phyloP scores from a whole-genome alignment of 2,797 vertebrate species.

The Petrocephalus sullivani region DNA sequence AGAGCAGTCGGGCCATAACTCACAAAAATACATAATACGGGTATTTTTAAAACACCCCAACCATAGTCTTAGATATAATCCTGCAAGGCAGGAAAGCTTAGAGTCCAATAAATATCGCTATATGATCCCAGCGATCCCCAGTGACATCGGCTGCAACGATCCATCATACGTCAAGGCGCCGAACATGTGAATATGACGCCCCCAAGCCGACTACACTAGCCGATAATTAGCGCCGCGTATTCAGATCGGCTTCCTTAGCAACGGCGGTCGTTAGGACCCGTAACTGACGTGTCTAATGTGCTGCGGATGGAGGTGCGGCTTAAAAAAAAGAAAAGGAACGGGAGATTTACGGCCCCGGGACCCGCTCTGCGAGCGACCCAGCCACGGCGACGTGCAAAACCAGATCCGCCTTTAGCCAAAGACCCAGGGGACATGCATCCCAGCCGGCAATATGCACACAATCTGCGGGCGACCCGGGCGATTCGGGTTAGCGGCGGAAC shows the following conservation, averaged over 20 bases:
- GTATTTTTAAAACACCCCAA: neutral
- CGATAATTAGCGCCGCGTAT: constrained; percentile 32
- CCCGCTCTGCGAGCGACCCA: neutral
- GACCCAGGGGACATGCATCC: neutral
- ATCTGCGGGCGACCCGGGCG: neutral
- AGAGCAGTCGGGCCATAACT: constrained; percentile 46
- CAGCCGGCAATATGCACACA: neutral
- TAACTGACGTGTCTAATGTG: constrained; percentile 33
- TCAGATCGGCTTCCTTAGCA: constrained; percentile 60
- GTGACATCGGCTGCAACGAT: neutral
- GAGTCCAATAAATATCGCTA: neutral
- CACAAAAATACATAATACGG: neutral
- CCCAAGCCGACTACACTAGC: neutral
- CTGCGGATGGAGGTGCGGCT: constrained; percentile 44
- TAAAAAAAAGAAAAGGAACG: neutral
- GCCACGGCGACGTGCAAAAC: neutral
- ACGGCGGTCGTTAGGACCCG: constrained; percentile 46
- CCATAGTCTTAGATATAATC: neutral
- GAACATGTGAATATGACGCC: neutral
- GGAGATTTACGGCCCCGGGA: neutral
- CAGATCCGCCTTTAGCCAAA: neutral
- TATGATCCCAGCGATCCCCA: neutral
- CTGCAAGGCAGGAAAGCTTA: neutral
- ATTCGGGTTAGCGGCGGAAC: neutral
- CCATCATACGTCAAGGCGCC: neutral